A percentile compares a stretch with the other conserved stretches of the same genome.
phyloP scores from a whole-genome alignment of 2,888 invertebrate genomes.

The Germaria angustata region DNA sequence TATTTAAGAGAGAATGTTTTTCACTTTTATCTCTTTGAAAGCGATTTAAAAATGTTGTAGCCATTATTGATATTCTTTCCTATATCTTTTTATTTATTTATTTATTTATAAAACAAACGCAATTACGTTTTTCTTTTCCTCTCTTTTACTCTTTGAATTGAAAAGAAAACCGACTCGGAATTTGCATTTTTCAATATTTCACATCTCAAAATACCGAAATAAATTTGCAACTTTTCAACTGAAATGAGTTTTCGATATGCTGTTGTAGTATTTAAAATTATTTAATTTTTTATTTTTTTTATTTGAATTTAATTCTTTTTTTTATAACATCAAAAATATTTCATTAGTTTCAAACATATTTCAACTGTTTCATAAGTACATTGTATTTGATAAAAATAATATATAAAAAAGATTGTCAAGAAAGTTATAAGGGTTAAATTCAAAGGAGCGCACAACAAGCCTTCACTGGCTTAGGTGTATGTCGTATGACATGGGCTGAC shows the following conservation, averaged over 20 bases:
- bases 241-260: background rate
- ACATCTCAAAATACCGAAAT: background rate
- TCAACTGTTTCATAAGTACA: conserved; percentile 2
- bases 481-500: too few species aligned
- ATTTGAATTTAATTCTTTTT: background rate
- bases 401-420: too few species aligned
- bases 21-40: conserved; percentile 78
- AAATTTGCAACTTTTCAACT: background rate
- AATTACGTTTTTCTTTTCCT: background rate
- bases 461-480: too few species aligned
- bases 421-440: too few species aligned
- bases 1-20: conserved; percentile 72
- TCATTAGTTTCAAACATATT: conserved; percentile 17
- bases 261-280: background rate
- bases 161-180: background rate
- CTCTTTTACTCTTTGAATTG: background rate
- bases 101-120: conserved; percentile 12
- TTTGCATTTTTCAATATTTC: conserved; percentile 11
- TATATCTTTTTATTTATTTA: background rate
- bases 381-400: background rate
- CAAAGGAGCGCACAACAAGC: too few species aligned
- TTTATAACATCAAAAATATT: background rate
- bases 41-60: conserved; percentile 76
- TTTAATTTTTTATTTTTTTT: background rate
- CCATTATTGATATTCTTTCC: conserved; percentile 68